A percentile compares a stretch with the other conserved stretches of the same genome.
Conservation (phyloP, 1,140 invertebrate species). For the Ganaspis sp. region DNA sequence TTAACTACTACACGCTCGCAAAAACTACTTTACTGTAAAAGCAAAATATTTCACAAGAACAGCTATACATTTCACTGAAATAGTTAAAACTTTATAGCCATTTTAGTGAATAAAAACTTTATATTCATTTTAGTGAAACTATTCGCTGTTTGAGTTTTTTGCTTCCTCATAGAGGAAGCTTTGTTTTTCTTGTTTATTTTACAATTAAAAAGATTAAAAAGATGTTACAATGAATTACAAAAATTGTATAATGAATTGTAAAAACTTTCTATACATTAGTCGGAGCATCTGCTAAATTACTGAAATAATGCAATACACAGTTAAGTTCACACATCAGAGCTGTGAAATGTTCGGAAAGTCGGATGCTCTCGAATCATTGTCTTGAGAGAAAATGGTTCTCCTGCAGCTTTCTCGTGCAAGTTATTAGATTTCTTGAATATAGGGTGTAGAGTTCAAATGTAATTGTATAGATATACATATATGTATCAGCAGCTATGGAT, state of each 20-base stretch:
- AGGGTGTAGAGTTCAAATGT: background rate
- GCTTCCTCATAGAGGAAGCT: too few relatives aligned
- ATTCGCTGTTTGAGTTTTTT: too few relatives aligned
- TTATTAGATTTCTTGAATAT: background rate
- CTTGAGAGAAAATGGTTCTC: background rate
- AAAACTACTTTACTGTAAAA: too few relatives aligned
- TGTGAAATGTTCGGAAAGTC: conserved; percentile 11
- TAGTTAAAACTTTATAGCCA: too few relatives aligned
- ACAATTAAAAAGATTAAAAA: conserved; percentile 29
- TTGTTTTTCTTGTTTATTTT: too few relatives aligned
- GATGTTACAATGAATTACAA: too few relatives aligned
- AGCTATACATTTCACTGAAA: too few relatives aligned
- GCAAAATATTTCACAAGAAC: too few relatives aligned
- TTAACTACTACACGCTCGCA: too few relatives aligned
- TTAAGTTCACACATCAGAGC: background rate
- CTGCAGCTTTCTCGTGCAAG: conserved; percentile 16
- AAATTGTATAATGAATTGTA: background rate
- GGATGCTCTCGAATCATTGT: conserved; percentile 28
- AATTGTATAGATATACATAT: background rate
- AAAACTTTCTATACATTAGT: conserved; percentile 7
- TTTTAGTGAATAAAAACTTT: too few relatives aligned
- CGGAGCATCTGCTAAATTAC: conserved; percentile 23
- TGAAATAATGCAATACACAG: background rate
- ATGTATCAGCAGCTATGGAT: background rate
- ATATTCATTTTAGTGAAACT: too few relatives aligned